These are phyloP conservation scores for Chironomus striatipennis DNA, from an alignment of 1,140 invertebrate species.

Conservation along the genomic window DNA sequence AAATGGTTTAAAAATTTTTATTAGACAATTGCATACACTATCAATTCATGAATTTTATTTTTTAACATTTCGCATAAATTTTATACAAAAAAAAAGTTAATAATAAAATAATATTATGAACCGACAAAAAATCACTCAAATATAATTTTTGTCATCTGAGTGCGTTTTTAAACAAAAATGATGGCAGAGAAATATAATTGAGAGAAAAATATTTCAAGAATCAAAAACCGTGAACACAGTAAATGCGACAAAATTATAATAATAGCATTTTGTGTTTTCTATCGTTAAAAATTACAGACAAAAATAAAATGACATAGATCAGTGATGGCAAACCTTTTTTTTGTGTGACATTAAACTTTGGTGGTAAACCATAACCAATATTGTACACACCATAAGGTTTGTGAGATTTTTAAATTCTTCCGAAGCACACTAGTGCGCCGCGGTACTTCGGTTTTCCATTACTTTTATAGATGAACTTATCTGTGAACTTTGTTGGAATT, in stretches of 20 bases:
- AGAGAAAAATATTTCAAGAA: not conserved
- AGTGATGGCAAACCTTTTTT: too few relatives aligned
- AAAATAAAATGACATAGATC: not conserved
- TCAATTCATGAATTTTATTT: too few relatives aligned
- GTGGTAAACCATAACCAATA: too few relatives aligned
- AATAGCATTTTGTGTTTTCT: not conserved
- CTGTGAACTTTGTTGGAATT: not conserved
- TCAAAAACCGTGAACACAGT: slow-evolving; percentile 7
- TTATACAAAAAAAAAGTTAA: too few relatives aligned
- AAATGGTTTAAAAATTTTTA: too few relatives aligned
- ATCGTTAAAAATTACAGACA: not conserved
- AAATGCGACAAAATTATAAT: slow-evolving; percentile 14
- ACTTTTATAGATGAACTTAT: not conserved
- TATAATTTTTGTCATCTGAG: not conserved
- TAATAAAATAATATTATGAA: not conserved
- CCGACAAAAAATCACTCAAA: not conserved
- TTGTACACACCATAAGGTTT: not conserved
- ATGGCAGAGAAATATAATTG: not conserved
- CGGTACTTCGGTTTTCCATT: too few relatives aligned
- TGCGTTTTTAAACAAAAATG: not conserved
- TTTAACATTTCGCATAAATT: too few relatives aligned
- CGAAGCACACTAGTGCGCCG: too few relatives aligned
- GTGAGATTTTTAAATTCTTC: too few relatives aligned
- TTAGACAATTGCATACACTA: too few relatives aligned
- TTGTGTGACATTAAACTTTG: too few relatives aligned